Percentiles rank a stretch among this genome's conserved stretches.
Evolutionary conservation across 2,113 vertebrate genomes (phyloP).

Genomic region (Tenrec ecaudatus): DNA sequence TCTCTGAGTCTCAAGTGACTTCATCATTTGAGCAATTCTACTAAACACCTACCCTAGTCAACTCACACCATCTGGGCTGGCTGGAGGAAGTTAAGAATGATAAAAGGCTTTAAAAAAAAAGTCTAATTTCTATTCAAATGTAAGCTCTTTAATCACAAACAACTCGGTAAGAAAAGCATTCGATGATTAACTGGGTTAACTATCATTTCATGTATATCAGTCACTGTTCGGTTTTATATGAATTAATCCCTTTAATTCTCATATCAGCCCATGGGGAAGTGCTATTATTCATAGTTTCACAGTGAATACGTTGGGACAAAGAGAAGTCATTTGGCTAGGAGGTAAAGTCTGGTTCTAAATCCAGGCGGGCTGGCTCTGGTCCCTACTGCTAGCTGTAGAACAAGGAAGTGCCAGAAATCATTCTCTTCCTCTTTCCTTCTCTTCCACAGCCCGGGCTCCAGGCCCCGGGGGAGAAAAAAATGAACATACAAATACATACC

Average conservation of each 20-base stretch:
- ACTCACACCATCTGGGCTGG: neutral
- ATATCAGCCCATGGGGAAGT: neutral
- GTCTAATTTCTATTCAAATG: neutral
- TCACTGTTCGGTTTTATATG: neutral
- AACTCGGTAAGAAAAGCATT: neutral
- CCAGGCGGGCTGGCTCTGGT: neutral
- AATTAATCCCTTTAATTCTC: conserved; percentile 46
- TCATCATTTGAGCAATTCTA: neutral
- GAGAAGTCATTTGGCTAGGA: neutral
- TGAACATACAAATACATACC: neutral
- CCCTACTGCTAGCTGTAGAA: neutral
- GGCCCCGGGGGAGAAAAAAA: neutral
- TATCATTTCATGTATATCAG: neutral
- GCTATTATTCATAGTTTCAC: conserved; percentile 4
- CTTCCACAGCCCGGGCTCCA: neutral
- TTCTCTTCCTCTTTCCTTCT: neutral
- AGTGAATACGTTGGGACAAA: conserved; percentile 6
- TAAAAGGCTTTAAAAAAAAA: neutral
- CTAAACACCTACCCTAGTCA: neutral
- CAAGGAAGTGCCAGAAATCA: neutral
- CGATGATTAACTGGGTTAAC: neutral
- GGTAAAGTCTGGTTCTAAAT: neutral
- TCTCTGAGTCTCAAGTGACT: neutral
- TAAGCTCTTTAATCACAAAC: neutral
- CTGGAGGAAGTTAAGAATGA: neutral